Evolutionary conservation across 2,113 vertebrate genomes (phyloP), one percentile per base, ranked within the genome.

Genomic region (Lagopus muta): DNA sequence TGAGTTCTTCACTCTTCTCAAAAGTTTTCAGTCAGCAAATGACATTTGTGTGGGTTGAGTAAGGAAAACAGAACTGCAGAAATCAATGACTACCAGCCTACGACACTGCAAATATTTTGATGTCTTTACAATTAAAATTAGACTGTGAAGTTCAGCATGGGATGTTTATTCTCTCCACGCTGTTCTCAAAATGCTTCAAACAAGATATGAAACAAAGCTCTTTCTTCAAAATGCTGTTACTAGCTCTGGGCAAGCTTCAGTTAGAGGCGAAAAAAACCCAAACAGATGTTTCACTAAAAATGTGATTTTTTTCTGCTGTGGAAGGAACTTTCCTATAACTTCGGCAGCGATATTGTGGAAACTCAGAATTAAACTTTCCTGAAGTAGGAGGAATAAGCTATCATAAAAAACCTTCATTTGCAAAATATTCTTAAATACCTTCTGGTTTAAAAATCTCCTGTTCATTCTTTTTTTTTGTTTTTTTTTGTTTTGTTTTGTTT

Each of bases 31-130:
- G 83, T 89, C 52, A 90, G 88, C 69, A 8, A 76, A 77, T 89
- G 78, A 78, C 16, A 8, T 96, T 89, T 94, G 84, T 94, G 95
- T 92, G 94, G 96, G 95, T 62, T 96, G 95, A 96, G 93, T 96
- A 97, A 95, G 94, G 96, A 95, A 96, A 97, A 97, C 84, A 93
- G 73, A 73, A 95, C 86, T 89, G 83, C 89, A 94, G 96, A 97
- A 96, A 88, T 93, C 82, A 48, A 85, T 94, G 90, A 82, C 83
- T 91, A 47, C 86, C 89, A 93, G 83, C 95, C 87, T 86, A 81
- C 90, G 73, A 25, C n/a, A 64, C 47, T 82, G 81, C 62, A 95
- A 89, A 92, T 86, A 28, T 95, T 96, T 94, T 92, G 91, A 47
- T 77, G 66, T n/a, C 66, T 87, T 89, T 82, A 38, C 86, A 91